Evolutionary conservation across 1,140 invertebrate genomes (phyloP), one percentile per base, ranked within the genome.

Genomic region (Pentalonia nigronervosa): DNA sequence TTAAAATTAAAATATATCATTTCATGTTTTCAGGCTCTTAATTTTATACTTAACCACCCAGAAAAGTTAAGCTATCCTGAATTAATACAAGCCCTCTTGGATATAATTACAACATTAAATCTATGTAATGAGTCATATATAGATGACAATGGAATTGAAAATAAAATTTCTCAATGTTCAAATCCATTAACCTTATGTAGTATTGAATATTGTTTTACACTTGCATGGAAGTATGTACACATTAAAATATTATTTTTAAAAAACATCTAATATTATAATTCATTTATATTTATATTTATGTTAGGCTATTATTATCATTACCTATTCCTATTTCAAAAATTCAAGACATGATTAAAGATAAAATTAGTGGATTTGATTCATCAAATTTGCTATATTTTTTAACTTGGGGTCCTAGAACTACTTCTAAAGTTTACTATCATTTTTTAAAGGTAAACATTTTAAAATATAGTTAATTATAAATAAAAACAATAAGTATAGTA

Each of bases 1-100:
- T n/a, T 48, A 20, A 47, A 11, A 34, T 7, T n/a, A 20, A n/a
- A 21, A 48, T n/a, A 17, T 87, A 34, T 11, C 3, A 88, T 34
- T 90, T 89, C 23, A 14, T 83, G 86, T 93, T 94, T 95, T 93
- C 94, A 97, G 95, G 98, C 98, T 7, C 98, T 98, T 95, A 99
- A 98, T 95, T 99, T 99, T 95, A 97, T 99, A 67, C 95, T 99
- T 45, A 98, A 98, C 56, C 98, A 98, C 6, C 97, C 98, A 0
- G 98, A 99, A 95, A 98, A 98, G 95, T 95, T 99, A 67, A 97
- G 98, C 94, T 99, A 99, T 96, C 97, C 97, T 2, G 95, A 97
- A 53, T 95, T 99, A 23, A 97, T 99, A 93, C 97, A 99, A 94
- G 97, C 98, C 1, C 95, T 99, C 25, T 97, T 99, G 67, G 97